Conservation (phyloP, 2,888 invertebrate species). For the Acrobeloides nanus region DNA sequence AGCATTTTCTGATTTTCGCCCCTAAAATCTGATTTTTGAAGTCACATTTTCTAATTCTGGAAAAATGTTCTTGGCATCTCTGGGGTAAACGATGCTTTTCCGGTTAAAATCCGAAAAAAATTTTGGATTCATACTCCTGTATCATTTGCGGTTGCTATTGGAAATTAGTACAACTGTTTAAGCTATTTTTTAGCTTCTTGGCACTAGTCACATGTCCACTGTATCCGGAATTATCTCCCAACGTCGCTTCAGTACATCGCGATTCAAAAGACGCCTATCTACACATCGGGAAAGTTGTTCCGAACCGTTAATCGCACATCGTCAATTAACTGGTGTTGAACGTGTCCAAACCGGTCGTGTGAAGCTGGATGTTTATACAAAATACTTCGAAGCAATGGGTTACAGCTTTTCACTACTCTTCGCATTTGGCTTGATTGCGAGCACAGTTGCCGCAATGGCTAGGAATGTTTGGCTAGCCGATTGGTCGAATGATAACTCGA, state of each 20-base stretch:
- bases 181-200: too few species aligned
- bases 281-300: constrained; percentile 17
- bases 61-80: too few species aligned
- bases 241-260: constrained; percentile 27
- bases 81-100: too few species aligned
- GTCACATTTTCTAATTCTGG: too few species aligned
- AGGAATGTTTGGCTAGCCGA: constrained; percentile 51
- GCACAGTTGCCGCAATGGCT: constrained; percentile 44
- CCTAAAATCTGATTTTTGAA: too few species aligned
- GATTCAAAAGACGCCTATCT: constrained; percentile 19
- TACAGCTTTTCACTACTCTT: constrained; percentile 32
- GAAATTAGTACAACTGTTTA: too few species aligned
- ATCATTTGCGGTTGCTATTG: constrained; percentile 2
- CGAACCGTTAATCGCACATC: constrained; percentile 13
- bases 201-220: constrained; percentile 47
- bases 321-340: constrained; percentile 41
- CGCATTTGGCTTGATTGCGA: constrained; percentile 37
- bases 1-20: too few species aligned
- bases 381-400: constrained; percentile 50
- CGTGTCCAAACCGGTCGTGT: constrained; percentile 50
- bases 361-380: constrained; percentile 41
- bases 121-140: too few species aligned
- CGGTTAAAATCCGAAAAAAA: too few species aligned
- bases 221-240: constrained; percentile 46
- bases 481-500: constrained; percentile 51